A percentile compares a stretch with the other conserved stretches of the same genome.
These are phyloP conservation scores for Zootermopsis nevadensis DNA, from an alignment of 2,888 invertebrate genomes.

Conservation along the genomic window DNA sequence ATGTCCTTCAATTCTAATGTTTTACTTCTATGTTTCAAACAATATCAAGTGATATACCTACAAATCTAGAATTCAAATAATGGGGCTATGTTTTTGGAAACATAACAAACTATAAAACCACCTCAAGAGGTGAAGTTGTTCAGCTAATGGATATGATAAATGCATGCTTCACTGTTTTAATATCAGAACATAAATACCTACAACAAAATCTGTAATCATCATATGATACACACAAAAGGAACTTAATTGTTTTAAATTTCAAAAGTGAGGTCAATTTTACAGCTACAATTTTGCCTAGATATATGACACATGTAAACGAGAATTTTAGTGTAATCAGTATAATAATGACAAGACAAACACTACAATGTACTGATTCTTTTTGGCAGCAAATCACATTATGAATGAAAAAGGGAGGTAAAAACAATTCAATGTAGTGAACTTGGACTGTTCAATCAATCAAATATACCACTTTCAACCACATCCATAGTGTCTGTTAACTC, in stretches of 20 bases:
- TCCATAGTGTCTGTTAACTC: too few relatives aligned
- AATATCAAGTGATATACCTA: not conserved
- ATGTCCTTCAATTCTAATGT: too few relatives aligned
- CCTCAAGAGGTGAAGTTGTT: not conserved
- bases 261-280: not conserved
- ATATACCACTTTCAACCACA: too few relatives aligned
- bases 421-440: too few relatives aligned
- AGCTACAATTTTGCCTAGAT: not conserved
- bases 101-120: not conserved
- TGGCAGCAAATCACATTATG: not conserved
- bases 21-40: not conserved
- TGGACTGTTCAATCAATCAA: too few relatives aligned
- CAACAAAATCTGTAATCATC: not conserved
- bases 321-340: not conserved
- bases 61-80: not conserved
- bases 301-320: not conserved
- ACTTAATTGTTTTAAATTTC: not conserved
- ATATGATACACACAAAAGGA: not conserved
- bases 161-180: conserved; percentile 4
- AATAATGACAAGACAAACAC: not conserved
- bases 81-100: not conserved
- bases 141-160: not conserved
- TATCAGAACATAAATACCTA: not conserved
- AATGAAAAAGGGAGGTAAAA: too few relatives aligned
- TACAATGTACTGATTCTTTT: not conserved